These are phyloP conservation scores for Jaculus jaculus DNA, from an alignment of 2,113 vertebrate species.

Conservation along the genomic window DNA sequence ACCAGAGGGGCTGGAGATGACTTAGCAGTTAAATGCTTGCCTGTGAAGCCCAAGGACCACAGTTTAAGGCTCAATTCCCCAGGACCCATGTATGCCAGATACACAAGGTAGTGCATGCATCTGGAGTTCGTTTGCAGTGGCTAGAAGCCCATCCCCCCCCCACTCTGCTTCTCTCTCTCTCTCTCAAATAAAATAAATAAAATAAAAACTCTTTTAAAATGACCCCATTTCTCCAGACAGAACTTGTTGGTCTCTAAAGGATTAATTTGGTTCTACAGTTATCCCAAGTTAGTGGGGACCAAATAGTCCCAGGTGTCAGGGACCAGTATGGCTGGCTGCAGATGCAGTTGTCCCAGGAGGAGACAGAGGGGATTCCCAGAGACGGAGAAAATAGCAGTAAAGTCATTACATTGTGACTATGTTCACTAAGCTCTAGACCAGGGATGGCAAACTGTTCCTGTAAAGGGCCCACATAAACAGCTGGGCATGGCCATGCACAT, in stretches of 20 bases:
- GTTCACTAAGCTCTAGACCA: neutral
- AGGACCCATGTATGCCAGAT: no score
- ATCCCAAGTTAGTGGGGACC: neutral
- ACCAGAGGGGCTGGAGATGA: no score
- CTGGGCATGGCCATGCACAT: no score
- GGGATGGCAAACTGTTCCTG: neutral
- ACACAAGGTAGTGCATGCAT: no score
- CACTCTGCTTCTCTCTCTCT: no score
- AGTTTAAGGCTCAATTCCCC: no score
- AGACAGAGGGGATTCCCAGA: conserved; percentile 12
- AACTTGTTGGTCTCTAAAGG: conserved; percentile 44
- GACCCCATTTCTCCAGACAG: conserved; percentile 48
- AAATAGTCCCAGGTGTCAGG: conserved; percentile 43
- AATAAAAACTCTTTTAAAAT: conserved; percentile 42
- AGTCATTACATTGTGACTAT: neutral
- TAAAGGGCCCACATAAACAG: neutral
- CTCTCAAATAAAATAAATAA: neutral
- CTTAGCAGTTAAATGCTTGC: no score
- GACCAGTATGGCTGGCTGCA: neutral
- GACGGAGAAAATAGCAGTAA: conserved; percentile 15
- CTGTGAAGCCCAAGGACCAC: no score
- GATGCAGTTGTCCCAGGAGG: conserved; percentile 63
- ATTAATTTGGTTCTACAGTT: conserved; percentile 69
- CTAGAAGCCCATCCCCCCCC: no score
- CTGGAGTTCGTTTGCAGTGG: no score